Conservation (phyloP, 2,113 vertebrate genomes). For the Pseudopodoces humilis region DNA sequence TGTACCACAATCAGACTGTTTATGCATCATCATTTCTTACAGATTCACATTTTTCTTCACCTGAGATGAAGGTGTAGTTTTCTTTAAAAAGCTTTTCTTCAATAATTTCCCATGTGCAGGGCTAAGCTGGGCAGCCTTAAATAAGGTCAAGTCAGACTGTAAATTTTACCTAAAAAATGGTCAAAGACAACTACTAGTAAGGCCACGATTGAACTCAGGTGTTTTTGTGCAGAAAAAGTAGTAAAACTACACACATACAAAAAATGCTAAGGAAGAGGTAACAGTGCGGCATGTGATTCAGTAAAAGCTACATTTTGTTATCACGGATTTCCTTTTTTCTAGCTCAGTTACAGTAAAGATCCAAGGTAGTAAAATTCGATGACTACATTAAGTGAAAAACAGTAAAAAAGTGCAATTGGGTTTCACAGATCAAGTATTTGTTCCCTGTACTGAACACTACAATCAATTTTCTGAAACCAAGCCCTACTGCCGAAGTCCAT, state of each 20-base stretch:
- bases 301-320: not conserved
- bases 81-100: not conserved
- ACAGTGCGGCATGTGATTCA: fast-evolving
- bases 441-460: not conserved
- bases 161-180: not conserved
- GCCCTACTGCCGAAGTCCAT: not conserved
- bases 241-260: not conserved
- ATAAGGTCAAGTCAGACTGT: not conserved
- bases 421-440: not conserved
- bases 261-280: not conserved
- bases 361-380: not conserved
- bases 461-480: not conserved
- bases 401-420: not conserved
- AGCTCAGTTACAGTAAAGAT: not conserved
- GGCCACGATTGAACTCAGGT: not conserved
- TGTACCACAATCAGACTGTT: not conserved
- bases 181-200: not conserved
- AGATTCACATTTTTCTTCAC: not conserved
- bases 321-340: not conserved
- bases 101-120: not conserved
- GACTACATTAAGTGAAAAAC: not conserved
- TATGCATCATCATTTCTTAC: not conserved
- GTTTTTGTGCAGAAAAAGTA: not conserved
- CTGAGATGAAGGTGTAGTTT: not conserved
- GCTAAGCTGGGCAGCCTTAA: not conserved